phyloP scores from a whole-genome alignment of 2,888 invertebrate genomes.

The Epistrophella euchroma region DNA sequence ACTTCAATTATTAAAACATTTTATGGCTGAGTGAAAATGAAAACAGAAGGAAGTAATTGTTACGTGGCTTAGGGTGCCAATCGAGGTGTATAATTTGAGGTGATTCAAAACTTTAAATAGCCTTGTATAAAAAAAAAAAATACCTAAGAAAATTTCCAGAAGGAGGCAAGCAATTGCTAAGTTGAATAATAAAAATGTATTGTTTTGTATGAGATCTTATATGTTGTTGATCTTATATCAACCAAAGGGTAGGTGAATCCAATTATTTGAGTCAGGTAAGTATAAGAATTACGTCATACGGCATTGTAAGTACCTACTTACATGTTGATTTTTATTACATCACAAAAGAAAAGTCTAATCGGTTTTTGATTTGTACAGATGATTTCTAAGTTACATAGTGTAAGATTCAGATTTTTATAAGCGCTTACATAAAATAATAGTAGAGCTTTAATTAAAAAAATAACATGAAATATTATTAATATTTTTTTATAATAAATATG shows the following conservation, averaged over 20 bases:
- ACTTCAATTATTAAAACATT: slow-evolving; percentile 25
- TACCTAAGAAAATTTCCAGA: slow-evolving; percentile 15
- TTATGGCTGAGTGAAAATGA: slow-evolving; percentile 30
- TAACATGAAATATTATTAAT: too few species aligned
- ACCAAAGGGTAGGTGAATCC: background rate
- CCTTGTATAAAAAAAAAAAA: slow-evolving; percentile 36
- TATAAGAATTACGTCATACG: background rate
- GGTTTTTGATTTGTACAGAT: too few species aligned
- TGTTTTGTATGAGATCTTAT: background rate
- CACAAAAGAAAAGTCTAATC: too few species aligned
- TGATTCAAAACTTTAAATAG: slow-evolving; percentile 32
- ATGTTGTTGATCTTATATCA: background rate
- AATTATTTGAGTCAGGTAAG: background rate
- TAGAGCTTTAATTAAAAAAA: too few species aligned
- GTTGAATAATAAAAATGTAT: slow-evolving; percentile 35
- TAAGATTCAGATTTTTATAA: too few species aligned
- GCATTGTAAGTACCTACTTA: too few species aligned
- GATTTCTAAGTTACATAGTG: too few species aligned
- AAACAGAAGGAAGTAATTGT: slow-evolving; percentile 62
- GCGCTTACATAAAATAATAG: too few species aligned
- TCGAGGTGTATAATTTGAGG: slow-evolving; percentile 66
- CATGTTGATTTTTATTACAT: too few species aligned
- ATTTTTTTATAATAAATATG: too few species aligned
- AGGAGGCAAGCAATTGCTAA: background rate
- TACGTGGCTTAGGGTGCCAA: slow-evolving; percentile 49